Conservation (phyloP, 2,888 invertebrate genomes). For the Oscheius sp. region DNA sequence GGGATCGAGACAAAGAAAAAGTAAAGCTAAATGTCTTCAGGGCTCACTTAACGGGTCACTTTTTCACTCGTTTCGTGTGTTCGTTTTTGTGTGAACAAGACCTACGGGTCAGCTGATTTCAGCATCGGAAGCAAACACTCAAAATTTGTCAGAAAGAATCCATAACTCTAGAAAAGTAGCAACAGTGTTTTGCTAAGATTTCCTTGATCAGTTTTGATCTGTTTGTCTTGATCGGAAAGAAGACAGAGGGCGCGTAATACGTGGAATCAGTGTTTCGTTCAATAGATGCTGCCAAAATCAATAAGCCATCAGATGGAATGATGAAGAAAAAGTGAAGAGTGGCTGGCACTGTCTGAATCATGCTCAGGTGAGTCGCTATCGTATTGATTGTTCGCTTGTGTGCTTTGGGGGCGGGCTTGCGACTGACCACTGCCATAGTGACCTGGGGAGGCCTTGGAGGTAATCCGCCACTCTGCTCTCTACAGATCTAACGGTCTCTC, state of each 20-base stretch:
- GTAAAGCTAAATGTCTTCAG: not conserved
- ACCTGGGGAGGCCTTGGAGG: constrained; percentile 24
- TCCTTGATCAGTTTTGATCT: too few relatives aligned
- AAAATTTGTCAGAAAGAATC: not conserved
- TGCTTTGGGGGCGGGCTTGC: constrained; percentile 22
- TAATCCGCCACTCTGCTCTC: constrained; percentile 26
- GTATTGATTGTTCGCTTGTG: constrained; percentile 29
- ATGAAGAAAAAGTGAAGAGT: not conserved
- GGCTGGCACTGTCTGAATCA: constrained; percentile 26
- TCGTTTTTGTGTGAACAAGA: constrained; percentile 16
- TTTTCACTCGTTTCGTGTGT: constrained; percentile 18
- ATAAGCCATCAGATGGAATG: too few relatives aligned
- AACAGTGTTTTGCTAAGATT: too few relatives aligned
- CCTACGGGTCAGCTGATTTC: constrained; percentile 14
- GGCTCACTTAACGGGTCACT: not conserved
- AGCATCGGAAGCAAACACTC: constrained; percentile 5
- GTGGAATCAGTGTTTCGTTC: too few relatives aligned
- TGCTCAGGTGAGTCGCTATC: constrained; percentile 32
- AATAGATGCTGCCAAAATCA: too few relatives aligned
- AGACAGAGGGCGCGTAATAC: too few relatives aligned
- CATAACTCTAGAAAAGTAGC: too few relatives aligned
- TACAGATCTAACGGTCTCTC: constrained; percentile 1
- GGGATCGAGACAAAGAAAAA: not conserved
- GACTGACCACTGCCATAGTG: constrained; percentile 30
- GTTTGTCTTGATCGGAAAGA: too few relatives aligned